These are phyloP conservation scores for Bradypus variegatus DNA, from an alignment of 2,797 vertebrate genomes.

Conservation along the genomic window DNA sequence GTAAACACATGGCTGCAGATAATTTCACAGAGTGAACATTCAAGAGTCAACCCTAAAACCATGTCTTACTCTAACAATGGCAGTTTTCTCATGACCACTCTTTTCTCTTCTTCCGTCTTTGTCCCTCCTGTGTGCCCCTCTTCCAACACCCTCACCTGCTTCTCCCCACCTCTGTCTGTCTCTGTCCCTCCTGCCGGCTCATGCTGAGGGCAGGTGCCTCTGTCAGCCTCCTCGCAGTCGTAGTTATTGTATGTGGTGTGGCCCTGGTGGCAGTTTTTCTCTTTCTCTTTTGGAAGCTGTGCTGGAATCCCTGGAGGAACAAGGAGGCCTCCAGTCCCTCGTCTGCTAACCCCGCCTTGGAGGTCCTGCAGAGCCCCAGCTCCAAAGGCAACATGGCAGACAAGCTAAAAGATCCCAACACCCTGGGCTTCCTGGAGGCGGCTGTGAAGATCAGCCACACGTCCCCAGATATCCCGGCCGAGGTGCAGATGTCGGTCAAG, in stretches of 20 bases:
- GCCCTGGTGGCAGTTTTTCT: conserved; percentile 89
- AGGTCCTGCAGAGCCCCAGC: conserved; percentile 64
- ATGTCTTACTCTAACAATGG: conserved; percentile 32
- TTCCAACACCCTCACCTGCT: conserved; percentile 12
- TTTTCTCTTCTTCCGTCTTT: conserved; percentile 66
- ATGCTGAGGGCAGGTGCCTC: conserved; percentile 81
- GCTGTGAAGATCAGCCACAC: conserved; percentile 99
- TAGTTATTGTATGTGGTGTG: conserved; percentile 89
- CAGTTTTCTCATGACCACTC: conserved; percentile 67
- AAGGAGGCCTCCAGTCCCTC: conserved; percentile 76
- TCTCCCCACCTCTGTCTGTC: conserved; percentile 48
- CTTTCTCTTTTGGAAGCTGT: conserved; percentile 95
- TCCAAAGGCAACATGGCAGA: conserved; percentile 86
- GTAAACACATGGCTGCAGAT: neutral
- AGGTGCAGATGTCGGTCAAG: conserved; percentile 97
- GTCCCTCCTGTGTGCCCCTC: conserved; percentile 57
- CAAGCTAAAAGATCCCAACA: conserved; percentile 88
- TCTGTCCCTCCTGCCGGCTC: conserved; percentile 50
- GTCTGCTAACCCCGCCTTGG: conserved; percentile 72
- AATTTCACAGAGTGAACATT: neutral
- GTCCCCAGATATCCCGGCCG: conserved; percentile 94
- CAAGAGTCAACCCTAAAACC: neutral
- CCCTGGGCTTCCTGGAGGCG: conserved; percentile 91
- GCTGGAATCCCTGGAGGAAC: conserved; percentile 86
- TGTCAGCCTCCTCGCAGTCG: conserved; percentile 86